Evolutionary conservation across 2,113 vertebrate species (phyloP), one percentile per base, ranked within the genome.

Genomic region (Grantiella picta): DNA sequence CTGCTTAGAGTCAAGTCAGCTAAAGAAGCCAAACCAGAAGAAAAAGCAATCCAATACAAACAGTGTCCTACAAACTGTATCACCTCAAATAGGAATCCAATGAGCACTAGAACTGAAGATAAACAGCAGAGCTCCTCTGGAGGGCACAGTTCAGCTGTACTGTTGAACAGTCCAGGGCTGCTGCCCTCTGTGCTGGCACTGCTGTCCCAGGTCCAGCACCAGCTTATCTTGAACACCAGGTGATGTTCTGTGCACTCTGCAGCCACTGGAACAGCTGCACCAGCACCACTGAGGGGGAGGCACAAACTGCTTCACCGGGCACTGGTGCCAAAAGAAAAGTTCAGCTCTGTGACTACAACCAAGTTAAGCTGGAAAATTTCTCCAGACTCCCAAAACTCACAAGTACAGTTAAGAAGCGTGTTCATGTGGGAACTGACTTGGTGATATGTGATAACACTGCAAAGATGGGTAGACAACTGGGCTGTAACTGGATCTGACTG

Each of bases 381-480:
- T 68, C 56, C 80, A 80, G 72, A 60, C 50, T 54, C 84, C 35
- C 71, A 33, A 64, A 93, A 92, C 52, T 90, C 64, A 38, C 28
- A 83, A 68, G 77, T 13, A 83, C 86, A 93, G 86, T 66, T 96
- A 92, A 95, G 92, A 73, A 93, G 83, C 2, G 0, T 5, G 54
- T 86, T 90, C 68, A 10, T 17, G 47, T 33, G 50, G 29, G 63
- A 52, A 91, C 93, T 91, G 90, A 94, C 89, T 92, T 83, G 38
- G 89, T 40, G 95, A 95, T 83, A 97, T 90, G 56, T 81, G 95
- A 94, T 93, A 94, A 97, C 64, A n/a, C 69, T n/a, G 89, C 77
- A 81, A 73, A 96, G 91, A 94, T 35, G 76, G 49, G 36, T 2
- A 70, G 92, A 89, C 92, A 94, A 97, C 94, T 97, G 92, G 94